Evolutionary conservation across 2,888 invertebrate species (phyloP), one percentile per base, ranked within the genome.

Genomic region (Caenorhabditis virilis): DNA sequence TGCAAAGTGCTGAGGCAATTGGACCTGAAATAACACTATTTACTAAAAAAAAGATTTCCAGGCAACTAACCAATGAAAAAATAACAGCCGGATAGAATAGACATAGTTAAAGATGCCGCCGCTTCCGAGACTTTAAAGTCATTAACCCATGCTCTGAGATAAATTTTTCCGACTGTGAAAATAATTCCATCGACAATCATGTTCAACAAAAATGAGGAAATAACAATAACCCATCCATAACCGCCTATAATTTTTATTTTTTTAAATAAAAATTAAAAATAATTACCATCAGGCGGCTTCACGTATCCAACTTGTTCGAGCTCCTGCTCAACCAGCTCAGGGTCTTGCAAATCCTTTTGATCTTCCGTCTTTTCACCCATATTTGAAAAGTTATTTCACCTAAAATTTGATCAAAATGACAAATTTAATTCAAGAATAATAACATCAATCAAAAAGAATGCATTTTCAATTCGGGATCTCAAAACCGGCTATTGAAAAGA

Each of bases 141-240:
- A 2, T 85, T 86, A 27, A 82, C 78, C 79, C 86, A 86, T 35
- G 82, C 74, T 23, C 84, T 77, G 26, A 85, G 83, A 3, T 85
- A 82, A 3, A 85, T 84, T 61, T 84, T 85, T 26, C 85, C 84
- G 33, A 71, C 73, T 15, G 82, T 79, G 78, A 85, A 86, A n/a
- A 84, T 84, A 33, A 86, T 93, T 2, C 86, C 98, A 85, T 98
- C 97, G 57, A 98, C 94, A 78, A 97, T 91, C 87, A 97, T 89
- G 88, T 97, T 95, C 86, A 93, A 93, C 89, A 95, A 89, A 86
- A 98, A 95, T 42, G 94, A 93, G 52, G 94, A 93, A 81, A 92
- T 89, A 53, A 95, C 95, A 83, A 98, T 91, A 82, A 95, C 90
- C 92, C 92, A 92, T 61, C 92, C 92, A 86, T 91, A 93, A 49